A percentile compares a stretch with the other conserved stretches of the same genome.
These are phyloP conservation scores for Acholoe squamosa DNA, from an alignment of 2,888 invertebrate genomes.

Conservation along the genomic window DNA sequence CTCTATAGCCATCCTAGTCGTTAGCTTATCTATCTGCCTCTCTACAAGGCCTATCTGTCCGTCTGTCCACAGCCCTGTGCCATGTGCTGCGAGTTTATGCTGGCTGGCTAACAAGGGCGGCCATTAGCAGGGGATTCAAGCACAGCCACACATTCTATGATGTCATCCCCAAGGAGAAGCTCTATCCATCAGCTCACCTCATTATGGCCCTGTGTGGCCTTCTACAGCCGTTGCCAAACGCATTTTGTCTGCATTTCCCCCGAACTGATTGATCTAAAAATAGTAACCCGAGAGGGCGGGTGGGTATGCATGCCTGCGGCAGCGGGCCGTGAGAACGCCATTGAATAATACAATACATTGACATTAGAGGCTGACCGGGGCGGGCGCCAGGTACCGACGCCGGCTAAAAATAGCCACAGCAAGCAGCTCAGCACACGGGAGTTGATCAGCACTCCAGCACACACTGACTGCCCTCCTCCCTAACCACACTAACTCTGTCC, in stretches of 20 bases:
- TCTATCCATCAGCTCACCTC: slow-evolving; percentile 45
- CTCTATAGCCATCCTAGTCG: too few species aligned
- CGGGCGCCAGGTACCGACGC: slow-evolving; percentile 52
- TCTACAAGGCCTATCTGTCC: too few species aligned
- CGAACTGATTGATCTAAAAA: slow-evolving; percentile 13
- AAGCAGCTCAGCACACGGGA: slow-evolving; percentile 46
- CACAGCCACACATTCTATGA: neutral
- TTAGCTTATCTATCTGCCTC: too few species aligned
- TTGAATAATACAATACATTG: slow-evolving; percentile 61
- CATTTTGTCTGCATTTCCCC: slow-evolving; percentile 38
- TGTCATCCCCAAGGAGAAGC: slow-evolving; percentile 34
- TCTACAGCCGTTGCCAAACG: slow-evolving; percentile 11
- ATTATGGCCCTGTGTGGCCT: slow-evolving; percentile 8
- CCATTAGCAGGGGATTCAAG: slow-evolving; percentile 15
- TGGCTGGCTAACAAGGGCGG: neutral
- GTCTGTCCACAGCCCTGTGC: too few species aligned
- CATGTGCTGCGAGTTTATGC: neutral
- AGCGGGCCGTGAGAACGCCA: slow-evolving; percentile 38
- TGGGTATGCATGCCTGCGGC: slow-evolving; percentile 42
- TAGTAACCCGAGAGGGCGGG: neutral
- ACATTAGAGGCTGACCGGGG: slow-evolving; percentile 58
- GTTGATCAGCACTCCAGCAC: slow-evolving; percentile 20
- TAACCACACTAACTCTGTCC: neutral
- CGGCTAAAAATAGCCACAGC: slow-evolving; percentile 40
- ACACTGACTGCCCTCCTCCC: neutral